A percentile compares a stretch with the other conserved stretches of the same genome.
phyloP scores from a whole-genome alignment of 1,140 invertebrate genomes.

The Zaprionus gabonicus region DNA sequence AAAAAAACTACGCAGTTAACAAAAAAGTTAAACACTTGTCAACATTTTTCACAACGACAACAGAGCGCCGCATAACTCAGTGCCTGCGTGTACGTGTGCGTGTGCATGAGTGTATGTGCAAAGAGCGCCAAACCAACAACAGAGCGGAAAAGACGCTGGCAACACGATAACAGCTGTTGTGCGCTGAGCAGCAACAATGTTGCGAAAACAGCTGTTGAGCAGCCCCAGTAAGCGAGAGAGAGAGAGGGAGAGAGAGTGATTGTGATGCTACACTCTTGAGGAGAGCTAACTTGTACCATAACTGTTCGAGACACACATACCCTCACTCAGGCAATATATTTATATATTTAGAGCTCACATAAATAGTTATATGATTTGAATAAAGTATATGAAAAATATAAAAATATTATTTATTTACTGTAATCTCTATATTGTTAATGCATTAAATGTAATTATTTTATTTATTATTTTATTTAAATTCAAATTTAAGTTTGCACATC shows the following conservation, averaged over 20 bases:
- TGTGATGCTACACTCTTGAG: constrained; percentile 18
- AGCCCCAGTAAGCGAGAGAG: constrained; percentile 35
- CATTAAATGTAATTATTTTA: too few relatives aligned
- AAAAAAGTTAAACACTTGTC: constrained; percentile 64
- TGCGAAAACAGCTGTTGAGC: constrained; percentile 74
- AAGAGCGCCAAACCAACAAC: constrained; percentile 50
- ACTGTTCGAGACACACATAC: constrained; percentile 12
- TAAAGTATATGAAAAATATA: too few relatives aligned
- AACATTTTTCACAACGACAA: constrained; percentile 69
- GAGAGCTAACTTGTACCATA: background rate
- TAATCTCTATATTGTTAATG: too few relatives aligned
- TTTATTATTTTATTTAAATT: too few relatives aligned
- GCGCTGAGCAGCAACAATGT: constrained; percentile 63
- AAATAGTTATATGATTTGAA: too few relatives aligned
- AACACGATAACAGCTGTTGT: constrained; percentile 71
- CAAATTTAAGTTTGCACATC: too few relatives aligned
- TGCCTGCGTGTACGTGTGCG: constrained; percentile 2
- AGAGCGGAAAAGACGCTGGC: constrained; percentile 36
- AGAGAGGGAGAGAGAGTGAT: background rate
- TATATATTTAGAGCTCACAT: too few relatives aligned
- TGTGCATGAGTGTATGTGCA: constrained; percentile 13
- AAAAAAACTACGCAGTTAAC: constrained; percentile 76
- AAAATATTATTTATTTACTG: too few relatives aligned
- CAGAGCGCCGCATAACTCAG: constrained; percentile 62
- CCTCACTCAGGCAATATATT: background rate